Percentiles rank a stretch among this genome's conserved stretches.
phyloP scores from a whole-genome alignment of 1,140 invertebrate genomes.

The Achatina immaculata region DNA sequence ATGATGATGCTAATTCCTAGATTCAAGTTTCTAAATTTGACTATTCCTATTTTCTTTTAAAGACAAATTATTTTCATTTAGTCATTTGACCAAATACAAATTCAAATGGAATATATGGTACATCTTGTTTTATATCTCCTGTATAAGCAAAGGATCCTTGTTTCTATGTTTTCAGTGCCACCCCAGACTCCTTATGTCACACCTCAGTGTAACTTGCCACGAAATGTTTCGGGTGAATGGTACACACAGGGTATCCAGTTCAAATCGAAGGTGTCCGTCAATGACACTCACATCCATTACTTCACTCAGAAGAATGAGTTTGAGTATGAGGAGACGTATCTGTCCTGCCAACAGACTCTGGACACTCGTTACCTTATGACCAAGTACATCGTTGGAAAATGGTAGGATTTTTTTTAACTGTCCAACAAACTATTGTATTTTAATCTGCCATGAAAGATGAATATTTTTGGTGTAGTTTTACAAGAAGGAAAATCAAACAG shows the following conservation, averaged over 20 bases:
- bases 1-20: too few species aligned
- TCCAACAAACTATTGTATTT: background rate
- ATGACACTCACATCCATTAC: constrained; percentile 94
- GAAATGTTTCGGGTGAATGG: constrained; percentile 95
- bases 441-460: background rate
- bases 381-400: constrained; percentile 94
- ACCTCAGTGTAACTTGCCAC: constrained; percentile 89
- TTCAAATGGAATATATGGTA: too few species aligned
- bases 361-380: constrained; percentile 94
- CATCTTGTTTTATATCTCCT: background rate
- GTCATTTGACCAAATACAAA: too few species aligned
- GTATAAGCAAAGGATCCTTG: too few species aligned
- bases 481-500: too few species aligned
- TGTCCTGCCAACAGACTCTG: constrained; percentile 90
- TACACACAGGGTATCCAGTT: constrained; percentile 86
- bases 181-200: constrained; percentile 75
- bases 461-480: too few species aligned
- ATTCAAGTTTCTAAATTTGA: too few species aligned
- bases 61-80: too few species aligned
- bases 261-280: constrained; percentile 91
- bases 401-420: constrained; percentile 74
- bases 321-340: constrained; percentile 86
- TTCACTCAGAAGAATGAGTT: constrained; percentile 87
- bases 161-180: constrained; percentile 49
- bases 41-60: too few species aligned